These are phyloP conservation scores for Sebastes oblongus DNA, from an alignment of 2,797 vertebrate genomes.

Conservation along the genomic window DNA sequence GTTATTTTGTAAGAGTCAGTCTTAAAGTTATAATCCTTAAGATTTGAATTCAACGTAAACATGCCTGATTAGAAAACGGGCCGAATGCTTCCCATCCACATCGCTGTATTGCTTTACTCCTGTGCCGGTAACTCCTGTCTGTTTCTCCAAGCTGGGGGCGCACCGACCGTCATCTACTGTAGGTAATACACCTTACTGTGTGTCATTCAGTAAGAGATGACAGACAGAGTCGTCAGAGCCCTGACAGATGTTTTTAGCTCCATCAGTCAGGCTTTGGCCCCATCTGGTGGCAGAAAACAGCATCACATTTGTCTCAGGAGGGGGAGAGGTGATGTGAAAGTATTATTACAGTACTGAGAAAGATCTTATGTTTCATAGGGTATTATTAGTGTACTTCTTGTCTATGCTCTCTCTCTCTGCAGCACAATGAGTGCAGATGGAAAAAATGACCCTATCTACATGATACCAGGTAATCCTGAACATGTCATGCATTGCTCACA, in stretches of 20 bases:
- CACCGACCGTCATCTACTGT: too few relatives aligned
- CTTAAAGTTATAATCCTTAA: too few relatives aligned
- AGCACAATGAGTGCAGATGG: constrained; percentile 58
- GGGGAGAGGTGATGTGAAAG: not conserved
- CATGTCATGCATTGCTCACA: not conserved
- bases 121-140: too few relatives aligned
- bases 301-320: not conserved
- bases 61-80: too few relatives aligned
- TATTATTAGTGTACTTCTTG: not conserved
- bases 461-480: constrained; percentile 50
- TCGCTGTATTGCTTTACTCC: too few relatives aligned
- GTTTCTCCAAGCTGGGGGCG: too few relatives aligned
- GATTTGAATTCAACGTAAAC: too few relatives aligned
- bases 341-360: not conserved
- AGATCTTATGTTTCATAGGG: not conserved
- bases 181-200: not conserved
- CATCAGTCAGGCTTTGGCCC: not conserved
- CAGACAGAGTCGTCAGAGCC: not conserved
- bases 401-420: not conserved
- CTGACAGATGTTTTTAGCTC: not conserved
- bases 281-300: not conserved
- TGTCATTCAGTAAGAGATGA: not conserved
- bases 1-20: not conserved
- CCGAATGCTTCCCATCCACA: too few relatives aligned
- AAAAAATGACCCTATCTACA: constrained; percentile 18